Conservation (phyloP, 2,797 vertebrate species). For the Psittacula derbiana region DNA sequence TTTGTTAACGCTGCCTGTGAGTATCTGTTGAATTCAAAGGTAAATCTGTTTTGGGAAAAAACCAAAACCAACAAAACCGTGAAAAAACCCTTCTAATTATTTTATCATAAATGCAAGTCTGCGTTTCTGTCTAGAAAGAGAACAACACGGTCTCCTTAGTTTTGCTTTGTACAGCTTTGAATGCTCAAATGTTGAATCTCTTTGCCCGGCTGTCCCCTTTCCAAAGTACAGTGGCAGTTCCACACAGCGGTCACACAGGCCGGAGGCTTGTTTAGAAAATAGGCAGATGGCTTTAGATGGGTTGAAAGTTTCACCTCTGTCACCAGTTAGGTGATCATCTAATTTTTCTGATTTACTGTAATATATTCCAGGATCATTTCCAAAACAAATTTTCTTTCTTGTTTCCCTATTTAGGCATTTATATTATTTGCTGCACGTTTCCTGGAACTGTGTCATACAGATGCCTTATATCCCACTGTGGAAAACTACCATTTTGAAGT, state of each 20-base stretch:
- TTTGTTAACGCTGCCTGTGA: constrained; percentile 94
- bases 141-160: neutral
- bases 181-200: neutral
- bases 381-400: neutral
- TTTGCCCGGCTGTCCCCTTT: neutral
- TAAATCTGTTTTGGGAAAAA: neutral
- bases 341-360: neutral
- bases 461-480: constrained; percentile 90
- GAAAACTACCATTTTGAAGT: constrained; percentile 96
- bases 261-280: neutral
- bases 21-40: constrained; percentile 83
- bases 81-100: neutral
- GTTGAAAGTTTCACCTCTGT: neutral
- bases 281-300: neutral
- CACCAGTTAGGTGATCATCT: neutral
- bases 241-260: neutral
- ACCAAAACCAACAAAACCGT: neutral
- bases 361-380: neutral
- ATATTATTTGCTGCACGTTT: constrained; percentile 95
- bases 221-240: neutral
- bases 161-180: neutral
- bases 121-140: neutral
- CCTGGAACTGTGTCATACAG: constrained; percentile 91
- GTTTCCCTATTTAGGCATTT: constrained; percentile 82
- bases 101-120: neutral